Percentiles rank a stretch among this genome's conserved stretches.
Conservation (phyloP, 1,140 invertebrate species). For the Harpegnathos saltator region DNA sequence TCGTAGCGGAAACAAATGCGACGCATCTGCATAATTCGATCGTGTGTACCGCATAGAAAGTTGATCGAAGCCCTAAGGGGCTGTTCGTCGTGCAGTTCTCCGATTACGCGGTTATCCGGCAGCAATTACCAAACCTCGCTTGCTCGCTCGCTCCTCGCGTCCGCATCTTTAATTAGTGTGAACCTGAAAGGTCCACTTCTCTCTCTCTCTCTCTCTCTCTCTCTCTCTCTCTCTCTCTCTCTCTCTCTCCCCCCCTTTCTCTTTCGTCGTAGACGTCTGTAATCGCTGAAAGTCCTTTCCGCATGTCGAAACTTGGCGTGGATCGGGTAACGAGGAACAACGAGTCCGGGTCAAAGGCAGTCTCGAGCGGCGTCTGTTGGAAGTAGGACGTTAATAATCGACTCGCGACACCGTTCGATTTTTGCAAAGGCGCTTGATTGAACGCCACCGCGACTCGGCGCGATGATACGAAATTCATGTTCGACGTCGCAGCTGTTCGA, state of each 20-base stretch:
- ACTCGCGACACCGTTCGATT: too few species aligned
- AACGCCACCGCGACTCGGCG: too few species aligned
- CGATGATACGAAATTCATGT: neutral
- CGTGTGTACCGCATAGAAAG: neutral
- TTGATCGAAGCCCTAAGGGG: too few species aligned
- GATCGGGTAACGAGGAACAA: neutral
- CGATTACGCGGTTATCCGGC: neutral
- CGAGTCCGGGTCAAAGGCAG: neutral
- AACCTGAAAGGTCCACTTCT: neutral
- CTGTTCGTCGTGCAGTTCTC: neutral
- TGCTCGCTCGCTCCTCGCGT: neutral
- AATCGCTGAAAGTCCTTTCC: neutral
- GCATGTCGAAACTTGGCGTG: too few species aligned
- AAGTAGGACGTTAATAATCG: too few species aligned
- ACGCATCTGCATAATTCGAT: neutral
- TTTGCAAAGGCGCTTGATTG: too few species aligned
- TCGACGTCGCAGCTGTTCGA: neutral
- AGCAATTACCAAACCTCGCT: neutral
- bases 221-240: too few species aligned
- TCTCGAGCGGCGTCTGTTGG: neutral
- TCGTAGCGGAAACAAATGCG: neutral
- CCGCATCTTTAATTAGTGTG: neutral
- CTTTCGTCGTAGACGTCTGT: neutral
- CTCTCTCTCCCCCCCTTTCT: too few species aligned
- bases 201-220: too few species aligned